phyloP scores from a whole-genome alignment of 2,888 invertebrate species.

The Drosophila heteroneura region DNA sequence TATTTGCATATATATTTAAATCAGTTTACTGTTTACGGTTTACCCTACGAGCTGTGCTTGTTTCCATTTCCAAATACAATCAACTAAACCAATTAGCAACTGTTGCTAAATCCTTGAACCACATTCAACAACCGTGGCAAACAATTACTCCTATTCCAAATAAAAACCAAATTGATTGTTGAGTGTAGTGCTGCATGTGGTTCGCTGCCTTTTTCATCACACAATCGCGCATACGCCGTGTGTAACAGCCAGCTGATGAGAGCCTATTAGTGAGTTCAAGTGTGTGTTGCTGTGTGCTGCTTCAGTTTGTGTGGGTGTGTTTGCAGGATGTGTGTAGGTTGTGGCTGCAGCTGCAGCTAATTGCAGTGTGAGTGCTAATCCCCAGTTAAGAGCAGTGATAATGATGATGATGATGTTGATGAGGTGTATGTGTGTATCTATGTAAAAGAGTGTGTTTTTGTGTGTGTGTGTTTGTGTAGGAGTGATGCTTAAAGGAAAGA shows the following conservation, averaged over 20 bases:
- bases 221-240: conserved; percentile 47
- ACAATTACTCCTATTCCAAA: neutral
- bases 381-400: conserved; percentile 34
- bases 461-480: neutral
- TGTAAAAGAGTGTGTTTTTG: neutral
- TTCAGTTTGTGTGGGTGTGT: conserved; percentile 3
- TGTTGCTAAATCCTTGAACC: neutral
- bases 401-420: conserved; percentile 25
- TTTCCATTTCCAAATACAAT: neutral
- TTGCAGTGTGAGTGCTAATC: conserved; percentile 48
- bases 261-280: conserved; percentile 49
- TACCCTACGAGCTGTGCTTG: neutral
- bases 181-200: neutral
- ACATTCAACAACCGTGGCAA: neutral
- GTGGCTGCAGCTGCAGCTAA: conserved; percentile 56
- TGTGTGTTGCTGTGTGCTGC: conserved; percentile 4
- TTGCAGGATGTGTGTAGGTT: conserved; percentile 17
- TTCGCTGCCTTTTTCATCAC: conserved; percentile 15
- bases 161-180: conserved; percentile 10
- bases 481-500: neutral
- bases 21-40: neutral
- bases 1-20: neutral
- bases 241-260: conserved; percentile 32
- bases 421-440: neutral
- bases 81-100: neutral